These are phyloP conservation scores for Plotosus lineatus DNA, from an alignment of 2,113 vertebrate species.

Conservation along the genomic window DNA sequence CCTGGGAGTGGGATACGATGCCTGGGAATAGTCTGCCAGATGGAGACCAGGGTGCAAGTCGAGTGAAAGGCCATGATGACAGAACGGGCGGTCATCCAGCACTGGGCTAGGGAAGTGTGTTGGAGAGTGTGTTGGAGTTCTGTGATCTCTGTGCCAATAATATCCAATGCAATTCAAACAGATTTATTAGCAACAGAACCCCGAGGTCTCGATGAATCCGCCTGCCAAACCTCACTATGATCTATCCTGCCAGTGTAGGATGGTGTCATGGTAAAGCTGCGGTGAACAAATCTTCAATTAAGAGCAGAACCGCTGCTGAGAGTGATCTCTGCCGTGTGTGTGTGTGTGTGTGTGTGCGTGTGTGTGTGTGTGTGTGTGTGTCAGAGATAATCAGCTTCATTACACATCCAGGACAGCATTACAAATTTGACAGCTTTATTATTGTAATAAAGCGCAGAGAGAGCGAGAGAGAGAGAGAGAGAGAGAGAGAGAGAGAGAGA, in stretches of 20 bases:
- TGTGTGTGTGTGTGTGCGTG: neutral
- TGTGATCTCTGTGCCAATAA: neutral
- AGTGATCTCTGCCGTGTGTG: neutral
- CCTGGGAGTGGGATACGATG: neutral
- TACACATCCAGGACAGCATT: slow-evolving; percentile 4
- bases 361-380: neutral
- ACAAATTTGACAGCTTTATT: neutral
- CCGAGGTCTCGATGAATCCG: neutral
- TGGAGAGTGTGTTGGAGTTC: neutral
- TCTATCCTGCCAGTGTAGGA: neutral
- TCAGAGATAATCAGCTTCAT: neutral
- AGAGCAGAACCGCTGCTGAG: neutral
- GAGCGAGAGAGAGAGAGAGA: neutral
- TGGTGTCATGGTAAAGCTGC: neutral
- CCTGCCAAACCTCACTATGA: neutral
- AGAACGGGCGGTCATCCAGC: neutral
- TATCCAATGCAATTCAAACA: neutral
- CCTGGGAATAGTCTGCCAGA: neutral
- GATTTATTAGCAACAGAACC: neutral
- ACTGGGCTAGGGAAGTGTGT: neutral
- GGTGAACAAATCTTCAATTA: slow-evolving; percentile 18
- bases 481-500: neutral
- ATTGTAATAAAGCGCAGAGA: neutral
- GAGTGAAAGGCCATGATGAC: neutral
- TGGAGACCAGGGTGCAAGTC: neutral